These are phyloP conservation scores for Syngnathoides biaculeatus DNA, from an alignment of 2,113 vertebrate genomes.

Conservation along the genomic window DNA sequence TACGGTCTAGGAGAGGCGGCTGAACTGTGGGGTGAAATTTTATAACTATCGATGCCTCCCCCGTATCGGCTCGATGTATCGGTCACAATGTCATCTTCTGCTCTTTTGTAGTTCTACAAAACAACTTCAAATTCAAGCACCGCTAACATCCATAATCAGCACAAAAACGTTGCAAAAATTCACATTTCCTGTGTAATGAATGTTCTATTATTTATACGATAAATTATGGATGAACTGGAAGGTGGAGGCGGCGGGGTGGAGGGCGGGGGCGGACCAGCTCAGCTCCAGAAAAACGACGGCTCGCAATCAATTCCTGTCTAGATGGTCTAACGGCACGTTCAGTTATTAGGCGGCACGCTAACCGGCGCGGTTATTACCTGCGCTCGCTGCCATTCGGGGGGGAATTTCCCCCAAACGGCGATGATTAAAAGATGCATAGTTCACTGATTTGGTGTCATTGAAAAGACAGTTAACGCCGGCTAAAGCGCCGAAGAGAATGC, in stretches of 20 bases:
- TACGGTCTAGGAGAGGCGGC: no score
- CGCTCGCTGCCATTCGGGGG: slow-evolving; percentile 1
- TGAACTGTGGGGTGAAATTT: not conserved
- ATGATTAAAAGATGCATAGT: slow-evolving; percentile 6
- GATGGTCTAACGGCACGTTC: slow-evolving; percentile 58
- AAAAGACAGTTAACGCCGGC: slow-evolving; percentile 42
- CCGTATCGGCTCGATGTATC: no score
- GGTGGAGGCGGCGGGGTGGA: no score
- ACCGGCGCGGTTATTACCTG: slow-evolving; percentile 38
- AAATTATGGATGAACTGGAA: slow-evolving; percentile 74
- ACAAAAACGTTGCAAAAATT: slow-evolving; percentile 68
- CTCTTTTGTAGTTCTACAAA: slow-evolving; percentile 1
- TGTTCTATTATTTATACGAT: slow-evolving; percentile 76
- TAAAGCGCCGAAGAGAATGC: slow-evolving; percentile 57
- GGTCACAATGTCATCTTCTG: not conserved
- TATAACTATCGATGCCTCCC: not conserved
- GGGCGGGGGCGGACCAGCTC: slow-evolving; percentile 56
- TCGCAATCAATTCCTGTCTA: slow-evolving; percentile 68
- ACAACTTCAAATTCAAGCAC: slow-evolving; percentile 71
- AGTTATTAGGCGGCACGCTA: slow-evolving; percentile 56
- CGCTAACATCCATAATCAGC: slow-evolving; percentile 69
- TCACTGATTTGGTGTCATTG: slow-evolving; percentile 2
- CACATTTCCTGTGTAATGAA: slow-evolving; percentile 76
- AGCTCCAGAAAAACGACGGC: slow-evolving; percentile 46
- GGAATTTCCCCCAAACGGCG: not conserved